Conservation (phyloP, 2,888 invertebrate species). For the Plebejus melissa region DNA sequence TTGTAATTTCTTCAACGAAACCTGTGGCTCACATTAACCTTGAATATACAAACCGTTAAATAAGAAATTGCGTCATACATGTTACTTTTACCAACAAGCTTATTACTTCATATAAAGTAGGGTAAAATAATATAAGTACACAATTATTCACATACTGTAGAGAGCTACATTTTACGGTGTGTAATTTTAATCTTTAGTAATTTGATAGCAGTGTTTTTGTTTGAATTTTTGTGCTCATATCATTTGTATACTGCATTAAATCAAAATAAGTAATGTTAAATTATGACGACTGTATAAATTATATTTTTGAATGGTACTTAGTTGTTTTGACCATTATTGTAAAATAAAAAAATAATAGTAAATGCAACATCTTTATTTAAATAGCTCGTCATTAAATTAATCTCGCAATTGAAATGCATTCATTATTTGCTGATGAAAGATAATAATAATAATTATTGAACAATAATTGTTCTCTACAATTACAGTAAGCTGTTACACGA, state of each 20-base stretch:
- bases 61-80: slow-evolving; percentile 10
- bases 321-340: no score
- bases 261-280: no score
- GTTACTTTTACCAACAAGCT: slow-evolving; percentile 8
- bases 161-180: neutral
- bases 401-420: no score
- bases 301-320: no score
- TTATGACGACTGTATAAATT: no score
- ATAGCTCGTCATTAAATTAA: no score
- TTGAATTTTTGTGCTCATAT: neutral
- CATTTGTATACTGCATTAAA: neutral
- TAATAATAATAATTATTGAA: no score
- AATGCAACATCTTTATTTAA: no score
- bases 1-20: slow-evolving; percentile 6
- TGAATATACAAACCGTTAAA: slow-evolving; percentile 3
- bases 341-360: no score
- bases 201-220: neutral
- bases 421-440: no score
- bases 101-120: neutral
- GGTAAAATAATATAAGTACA: slow-evolving; percentile 1
- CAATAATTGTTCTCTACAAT: no score
- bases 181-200: neutral
- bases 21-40: neutral
- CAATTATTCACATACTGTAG: neutral
- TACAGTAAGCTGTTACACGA: no score